Evolutionary conservation across 2,113 vertebrate genomes (phyloP).

Genomic region (Ancistrus triradiatus): DNA sequence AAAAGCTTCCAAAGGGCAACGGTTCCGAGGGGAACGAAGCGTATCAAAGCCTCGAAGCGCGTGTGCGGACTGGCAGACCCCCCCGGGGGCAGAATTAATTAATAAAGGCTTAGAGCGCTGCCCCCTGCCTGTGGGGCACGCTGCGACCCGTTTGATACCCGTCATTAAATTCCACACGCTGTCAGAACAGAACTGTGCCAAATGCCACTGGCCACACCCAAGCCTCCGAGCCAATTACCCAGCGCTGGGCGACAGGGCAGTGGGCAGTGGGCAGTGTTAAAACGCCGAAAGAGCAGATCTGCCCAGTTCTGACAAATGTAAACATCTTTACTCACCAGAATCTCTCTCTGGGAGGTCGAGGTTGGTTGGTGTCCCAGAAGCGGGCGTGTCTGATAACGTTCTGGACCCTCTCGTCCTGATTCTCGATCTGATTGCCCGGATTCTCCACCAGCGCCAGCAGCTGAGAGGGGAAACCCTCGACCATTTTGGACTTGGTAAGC

Average conservation of each 20-base stretch:
- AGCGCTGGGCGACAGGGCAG: conserved; percentile 5
- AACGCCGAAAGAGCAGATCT: too few relatives aligned
- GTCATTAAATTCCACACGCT: conserved; percentile 45
- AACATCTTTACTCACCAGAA: conserved; percentile 74
- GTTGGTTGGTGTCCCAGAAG: conserved; percentile 77
- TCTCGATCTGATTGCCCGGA: conserved; percentile 63
- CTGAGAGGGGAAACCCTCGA: conserved; percentile 73
- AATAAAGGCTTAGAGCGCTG: conserved; percentile 49
- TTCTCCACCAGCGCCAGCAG: conserved; percentile 61
- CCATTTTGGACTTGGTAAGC: conserved; percentile 86
- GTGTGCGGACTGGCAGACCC: conserved; percentile 27
- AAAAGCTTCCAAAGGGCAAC: conserved; percentile 51
- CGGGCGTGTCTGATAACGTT: conserved; percentile 72
- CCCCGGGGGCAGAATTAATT: conserved; percentile 49
- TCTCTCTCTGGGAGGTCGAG: conserved; percentile 59
- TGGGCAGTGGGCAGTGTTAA: background rate
- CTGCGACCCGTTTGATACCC: conserved; percentile 35
- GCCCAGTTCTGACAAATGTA: too few relatives aligned
- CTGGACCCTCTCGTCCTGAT: conserved; percentile 72
- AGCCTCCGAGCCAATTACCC: conserved; percentile 31
- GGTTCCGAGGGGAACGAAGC: conserved; percentile 23
- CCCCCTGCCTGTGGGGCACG: conserved; percentile 29
- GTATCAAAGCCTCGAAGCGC: conserved; percentile 41
- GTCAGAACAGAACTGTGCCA: conserved; percentile 26
- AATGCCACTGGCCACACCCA: conserved; percentile 42